Evolutionary conservation across 2,797 vertebrate genomes (phyloP).

Genomic region (Hoplostethus mediterraneus): DNA sequence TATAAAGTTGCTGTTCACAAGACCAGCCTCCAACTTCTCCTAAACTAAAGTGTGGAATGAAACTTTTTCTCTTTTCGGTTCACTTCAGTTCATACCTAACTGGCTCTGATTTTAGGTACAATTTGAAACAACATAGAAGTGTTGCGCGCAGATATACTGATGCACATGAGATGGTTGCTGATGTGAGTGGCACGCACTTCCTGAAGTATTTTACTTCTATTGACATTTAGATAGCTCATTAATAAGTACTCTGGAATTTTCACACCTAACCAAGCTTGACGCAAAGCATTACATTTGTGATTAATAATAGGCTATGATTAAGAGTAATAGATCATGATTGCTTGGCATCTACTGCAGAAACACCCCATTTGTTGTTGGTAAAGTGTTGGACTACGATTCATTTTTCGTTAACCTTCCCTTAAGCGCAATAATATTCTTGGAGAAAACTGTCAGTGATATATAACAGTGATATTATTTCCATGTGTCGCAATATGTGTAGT

Average conservation of each 20-base stretch:
- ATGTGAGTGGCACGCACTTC: background rate
- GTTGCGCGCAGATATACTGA: too few relatives aligned
- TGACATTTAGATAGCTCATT: conserved; percentile 64
- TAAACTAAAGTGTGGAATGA: too few relatives aligned
- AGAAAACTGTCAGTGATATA: background rate
- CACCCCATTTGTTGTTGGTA: conserved; percentile 28
- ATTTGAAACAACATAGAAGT: background rate
- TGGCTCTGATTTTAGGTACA: background rate
- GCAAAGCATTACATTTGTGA: conserved; percentile 48
- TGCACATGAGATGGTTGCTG: too few relatives aligned
- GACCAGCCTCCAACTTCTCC: too few relatives aligned
- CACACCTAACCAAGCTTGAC: conserved; percentile 25
- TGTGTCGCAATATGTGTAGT: background rate
- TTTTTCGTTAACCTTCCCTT: conserved; percentile 31
- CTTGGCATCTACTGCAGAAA: conserved; percentile 59
- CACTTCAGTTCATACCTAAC: too few relatives aligned
- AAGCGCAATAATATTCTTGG: background rate
- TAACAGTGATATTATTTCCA: background rate
- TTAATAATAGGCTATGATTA: conserved; percentile 49
- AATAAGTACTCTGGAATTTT: conserved; percentile 41
- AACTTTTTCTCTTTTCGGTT: too few relatives aligned
- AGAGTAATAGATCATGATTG: conserved; percentile 47
- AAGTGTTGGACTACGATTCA: conserved; percentile 36
- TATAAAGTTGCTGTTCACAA: too few relatives aligned
- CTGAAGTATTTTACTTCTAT: conserved; percentile 17